Evolutionary conservation across 2,888 invertebrate species (phyloP).

Genomic region (Exephanes ischioxanthus): DNA sequence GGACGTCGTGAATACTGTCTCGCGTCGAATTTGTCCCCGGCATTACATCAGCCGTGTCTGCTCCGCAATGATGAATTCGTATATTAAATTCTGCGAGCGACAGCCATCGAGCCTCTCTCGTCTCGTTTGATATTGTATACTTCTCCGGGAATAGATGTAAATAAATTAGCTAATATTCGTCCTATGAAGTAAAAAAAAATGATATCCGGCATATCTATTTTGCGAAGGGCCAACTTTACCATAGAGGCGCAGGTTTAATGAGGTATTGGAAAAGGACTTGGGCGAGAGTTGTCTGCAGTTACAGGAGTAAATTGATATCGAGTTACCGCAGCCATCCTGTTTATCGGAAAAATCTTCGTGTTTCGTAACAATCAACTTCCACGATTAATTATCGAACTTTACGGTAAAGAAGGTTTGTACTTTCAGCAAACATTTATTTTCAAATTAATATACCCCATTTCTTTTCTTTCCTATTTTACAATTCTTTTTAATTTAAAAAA

Average conservation of each 20-base stretch:
- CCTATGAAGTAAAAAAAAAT: neutral
- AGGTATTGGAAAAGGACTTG: constrained; percentile 16
- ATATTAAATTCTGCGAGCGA: neutral
- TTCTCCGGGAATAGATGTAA: neutral
- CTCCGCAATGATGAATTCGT: neutral
- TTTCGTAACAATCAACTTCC: neutral
- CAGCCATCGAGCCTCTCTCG: neutral
- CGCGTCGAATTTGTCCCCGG: neutral
- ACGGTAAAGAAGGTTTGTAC: neutral
- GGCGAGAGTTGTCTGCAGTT: neutral
- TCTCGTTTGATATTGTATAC: neutral
- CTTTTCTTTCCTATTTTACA: neutral
- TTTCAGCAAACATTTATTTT: neutral
- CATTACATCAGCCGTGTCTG: constrained; percentile 14
- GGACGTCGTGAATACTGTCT: neutral
- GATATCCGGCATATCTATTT: neutral
- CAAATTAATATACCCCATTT: neutral
- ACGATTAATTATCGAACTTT: neutral
- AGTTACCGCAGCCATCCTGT: neutral
- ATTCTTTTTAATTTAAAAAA: neutral
- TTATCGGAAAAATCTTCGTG: neutral
- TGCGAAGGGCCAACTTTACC: neutral
- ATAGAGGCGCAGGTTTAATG: neutral
- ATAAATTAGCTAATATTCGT: neutral
- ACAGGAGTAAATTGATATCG: constrained; percentile 14